Conservation (phyloP, 2,888 invertebrate species). For the Gerris lacustris region DNA sequence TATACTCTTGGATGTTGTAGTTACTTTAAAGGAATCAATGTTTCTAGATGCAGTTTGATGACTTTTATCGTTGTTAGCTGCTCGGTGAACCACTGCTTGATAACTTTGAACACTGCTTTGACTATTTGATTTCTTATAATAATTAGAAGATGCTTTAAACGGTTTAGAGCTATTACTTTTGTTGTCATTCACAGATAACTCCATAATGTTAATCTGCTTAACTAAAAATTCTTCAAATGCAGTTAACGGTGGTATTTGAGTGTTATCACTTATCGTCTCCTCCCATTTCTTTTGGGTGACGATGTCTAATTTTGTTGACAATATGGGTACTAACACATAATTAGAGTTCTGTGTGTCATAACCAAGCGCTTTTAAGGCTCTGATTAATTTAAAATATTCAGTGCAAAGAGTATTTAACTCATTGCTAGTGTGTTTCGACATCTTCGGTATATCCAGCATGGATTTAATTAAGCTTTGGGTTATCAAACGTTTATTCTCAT, state of each 20-base stretch:
- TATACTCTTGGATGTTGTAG: neutral
- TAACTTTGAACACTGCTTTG: too few species aligned
- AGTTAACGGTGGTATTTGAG: neutral
- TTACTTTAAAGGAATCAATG: neutral
- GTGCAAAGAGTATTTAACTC: too few species aligned
- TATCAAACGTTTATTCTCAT: too few species aligned
- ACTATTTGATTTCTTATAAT: neutral
- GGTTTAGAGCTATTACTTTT: neutral
- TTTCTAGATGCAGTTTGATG: too few species aligned
- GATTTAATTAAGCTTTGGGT: too few species aligned
- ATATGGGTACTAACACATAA: neutral
- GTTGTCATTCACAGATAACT: neutral
- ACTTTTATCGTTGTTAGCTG: too few species aligned
- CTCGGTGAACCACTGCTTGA: too few species aligned
- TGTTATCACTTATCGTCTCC: neutral
- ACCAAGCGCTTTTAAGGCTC: neutral
- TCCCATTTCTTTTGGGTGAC: neutral
- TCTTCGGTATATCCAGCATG: too few species aligned
- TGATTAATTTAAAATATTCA: too few species aligned
- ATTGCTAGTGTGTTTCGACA: too few species aligned
- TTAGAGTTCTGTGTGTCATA: neutral
- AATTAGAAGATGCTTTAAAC: neutral
- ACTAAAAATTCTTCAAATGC: neutral
- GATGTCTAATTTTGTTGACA: neutral
- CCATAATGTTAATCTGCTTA: neutral